phyloP scores from a whole-genome alignment of 2,888 invertebrate species.

The Erebia ligea region DNA sequence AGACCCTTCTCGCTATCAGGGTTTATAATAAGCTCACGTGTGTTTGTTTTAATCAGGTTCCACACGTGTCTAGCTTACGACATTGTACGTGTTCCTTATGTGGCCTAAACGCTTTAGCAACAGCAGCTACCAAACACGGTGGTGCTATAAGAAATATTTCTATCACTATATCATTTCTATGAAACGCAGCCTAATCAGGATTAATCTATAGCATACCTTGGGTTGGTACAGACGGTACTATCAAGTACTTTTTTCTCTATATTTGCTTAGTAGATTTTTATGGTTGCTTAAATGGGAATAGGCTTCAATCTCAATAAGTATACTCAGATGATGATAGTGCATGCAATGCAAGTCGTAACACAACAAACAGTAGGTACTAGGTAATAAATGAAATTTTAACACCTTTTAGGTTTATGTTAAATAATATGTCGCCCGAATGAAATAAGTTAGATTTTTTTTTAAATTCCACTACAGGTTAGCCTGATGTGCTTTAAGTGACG shows the following conservation, averaged over 20 bases:
- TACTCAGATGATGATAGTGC: no score
- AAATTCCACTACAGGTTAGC: no score
- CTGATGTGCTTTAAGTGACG: no score
- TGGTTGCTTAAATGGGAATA: background rate
- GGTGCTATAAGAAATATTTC: constrained; percentile 13
- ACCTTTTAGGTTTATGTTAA: no score
- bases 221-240: background rate
- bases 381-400: no score
- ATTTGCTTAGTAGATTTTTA: background rate
- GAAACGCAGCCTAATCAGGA: constrained; percentile 9
- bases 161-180: constrained; percentile 9
- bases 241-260: constrained; percentile 3
- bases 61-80: constrained; percentile 40
- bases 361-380: no score
- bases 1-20: constrained; percentile 18
- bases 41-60: constrained; percentile 40
- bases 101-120: constrained; percentile 15
- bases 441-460: no score
- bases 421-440: no score
- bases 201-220: background rate
- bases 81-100: constrained; percentile 31
- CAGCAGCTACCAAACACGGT: constrained; percentile 25
- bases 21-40: constrained; percentile 23
- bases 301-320: no score
- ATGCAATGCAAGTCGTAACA: no score